Evolutionary conservation across 1,140 invertebrate species (phyloP), one percentile per base, ranked within the genome.

Genomic region (Chlorops oryzae): DNA sequence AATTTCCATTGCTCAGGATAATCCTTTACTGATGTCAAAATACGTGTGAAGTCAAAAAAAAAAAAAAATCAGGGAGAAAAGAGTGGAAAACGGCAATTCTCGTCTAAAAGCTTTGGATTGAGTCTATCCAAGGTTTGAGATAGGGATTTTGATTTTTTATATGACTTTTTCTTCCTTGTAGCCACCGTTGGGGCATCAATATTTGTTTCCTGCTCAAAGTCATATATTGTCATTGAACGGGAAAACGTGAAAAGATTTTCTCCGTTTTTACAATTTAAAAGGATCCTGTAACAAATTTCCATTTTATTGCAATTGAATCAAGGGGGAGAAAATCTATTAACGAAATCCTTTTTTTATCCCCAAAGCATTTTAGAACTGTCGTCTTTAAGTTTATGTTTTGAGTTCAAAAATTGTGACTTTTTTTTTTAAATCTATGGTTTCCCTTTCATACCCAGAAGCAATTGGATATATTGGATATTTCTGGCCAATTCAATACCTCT

Each of bases 1-100:
- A 68, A 68, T 69, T 64, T 65, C 68, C 65, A 69, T 69, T 68
- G 61, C 55, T 58, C 58, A 54, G 65, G 65, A 69, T 69, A 69
- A 68, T 65, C 65, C 65, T 55, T 52, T 54, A 43, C 51, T 68
- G 61, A 68, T 68, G 65, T 65, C 68, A 54, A 63, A 69, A 69
- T 69, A 69, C 61, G 39, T 46, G 18, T 18, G 9, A 28, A 46
- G n/a, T n/a, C n/a, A n/a, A n/a, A n/a, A n/a, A n/a, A n/a, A n/a
- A n/a, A n/a, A n/a, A n/a, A n/a, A n/a, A n/a, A n/a, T n/a, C n/a
- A n/a, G n/a, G n/a, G n/a, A n/a, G n/a, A n/a, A n/a, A n/a, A n/a
- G n/a, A n/a, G n/a, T n/a, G n/a, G n/a, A n/a, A n/a, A n/a, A n/a
- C n/a, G n/a, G n/a, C n/a, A n/a, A n/a, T n/a, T n/a, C n/a, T n/a